These are phyloP conservation scores for Nysson spinosus DNA, from an alignment of 2,888 invertebrate species.

Conservation along the genomic window DNA sequence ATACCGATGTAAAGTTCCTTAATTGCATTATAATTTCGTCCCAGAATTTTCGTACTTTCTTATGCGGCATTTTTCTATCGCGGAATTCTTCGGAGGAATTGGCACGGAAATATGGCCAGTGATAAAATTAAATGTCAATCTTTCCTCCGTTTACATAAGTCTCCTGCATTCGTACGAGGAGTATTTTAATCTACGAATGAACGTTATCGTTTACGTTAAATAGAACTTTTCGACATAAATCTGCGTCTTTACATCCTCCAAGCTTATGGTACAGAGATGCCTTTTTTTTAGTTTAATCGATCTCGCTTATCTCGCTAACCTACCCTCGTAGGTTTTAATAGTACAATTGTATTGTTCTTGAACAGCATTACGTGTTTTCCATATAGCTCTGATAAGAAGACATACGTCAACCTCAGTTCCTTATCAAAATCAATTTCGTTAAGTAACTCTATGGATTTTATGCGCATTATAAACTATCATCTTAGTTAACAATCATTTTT, in stretches of 20 bases:
- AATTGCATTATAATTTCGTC: not conserved
- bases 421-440: too few species aligned
- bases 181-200: not conserved
- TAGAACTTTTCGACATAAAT: too few species aligned
- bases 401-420: too few species aligned
- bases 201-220: conserved; percentile 31
- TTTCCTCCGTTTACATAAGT: conserved; percentile 4
- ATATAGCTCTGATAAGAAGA: too few species aligned
- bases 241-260: too few species aligned
- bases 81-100: conserved; percentile 6
- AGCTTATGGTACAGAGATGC: conserved; percentile 29
- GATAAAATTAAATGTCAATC: conserved; percentile 15
- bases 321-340: too few species aligned
- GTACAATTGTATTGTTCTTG: too few species aligned
- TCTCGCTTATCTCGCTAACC: conserved; percentile 17
- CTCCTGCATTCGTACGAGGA: not conserved
- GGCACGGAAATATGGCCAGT: conserved; percentile 14
- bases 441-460: too few species aligned
- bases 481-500: too few species aligned
- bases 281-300: conserved; percentile 26
- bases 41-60: not conserved
- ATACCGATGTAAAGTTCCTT: too few species aligned
- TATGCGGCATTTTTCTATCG: conserved; percentile 6
- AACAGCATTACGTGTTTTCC: too few species aligned
- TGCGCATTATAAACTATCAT: too few species aligned